Evolutionary conservation across 2,888 invertebrate species (phyloP).

Genomic region (Apodemia zela): DNA sequence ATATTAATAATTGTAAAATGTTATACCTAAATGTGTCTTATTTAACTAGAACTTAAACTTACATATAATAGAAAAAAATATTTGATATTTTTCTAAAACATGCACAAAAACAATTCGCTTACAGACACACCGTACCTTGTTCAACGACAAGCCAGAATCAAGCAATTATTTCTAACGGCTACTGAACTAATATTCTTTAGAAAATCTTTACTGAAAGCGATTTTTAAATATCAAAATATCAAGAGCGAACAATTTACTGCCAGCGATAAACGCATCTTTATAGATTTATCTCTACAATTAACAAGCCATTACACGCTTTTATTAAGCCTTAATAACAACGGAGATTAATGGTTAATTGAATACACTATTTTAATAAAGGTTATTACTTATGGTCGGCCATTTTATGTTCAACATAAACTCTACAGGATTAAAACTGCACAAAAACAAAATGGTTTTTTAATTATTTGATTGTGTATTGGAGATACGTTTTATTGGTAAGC

Average conservation of each 20-base stretch:
- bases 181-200: conserved; percentile 29
- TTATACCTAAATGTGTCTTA: too few relatives aligned
- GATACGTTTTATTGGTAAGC: too few relatives aligned
- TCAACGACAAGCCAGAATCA: conserved; percentile 23
- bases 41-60: too few relatives aligned
- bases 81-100: too few relatives aligned
- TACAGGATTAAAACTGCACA: background rate
- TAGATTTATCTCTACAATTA: conserved; percentile 12
- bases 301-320: conserved; percentile 8
- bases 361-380: conserved; percentile 2
- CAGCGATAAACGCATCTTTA: conserved; percentile 7
- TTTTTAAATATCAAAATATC: conserved; percentile 4
- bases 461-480: too few relatives aligned
- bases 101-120: conserved; percentile 1
- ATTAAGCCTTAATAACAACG: conserved; percentile 1
- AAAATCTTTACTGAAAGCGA: conserved; percentile 3
- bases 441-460: too few relatives aligned
- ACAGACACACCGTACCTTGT: conserved; percentile 21
- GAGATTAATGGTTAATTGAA: conserved; percentile 8
- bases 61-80: too few relatives aligned
- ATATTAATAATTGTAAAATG: too few relatives aligned
- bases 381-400: background rate
- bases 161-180: conserved; percentile 30
- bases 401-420: background rate
- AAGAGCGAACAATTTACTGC: conserved; percentile 10